Conservation (phyloP, 2,797 vertebrate species). For the Eidolon dupreanum region DNA sequence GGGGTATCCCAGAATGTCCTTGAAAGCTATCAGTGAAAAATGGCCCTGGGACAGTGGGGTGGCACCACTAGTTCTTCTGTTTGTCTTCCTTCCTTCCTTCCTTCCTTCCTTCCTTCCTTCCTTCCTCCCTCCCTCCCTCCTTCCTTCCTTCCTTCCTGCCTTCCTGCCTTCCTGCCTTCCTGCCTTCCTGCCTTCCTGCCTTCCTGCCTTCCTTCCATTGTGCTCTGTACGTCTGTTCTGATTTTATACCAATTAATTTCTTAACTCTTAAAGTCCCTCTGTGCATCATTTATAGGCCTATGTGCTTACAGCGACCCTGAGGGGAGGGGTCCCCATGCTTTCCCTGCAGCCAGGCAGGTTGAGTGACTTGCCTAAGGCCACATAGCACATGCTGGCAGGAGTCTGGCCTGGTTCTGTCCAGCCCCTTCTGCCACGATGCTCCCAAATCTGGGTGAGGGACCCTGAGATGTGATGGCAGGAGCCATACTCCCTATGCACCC, state of each 20-base stretch:
- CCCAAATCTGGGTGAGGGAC: neutral
- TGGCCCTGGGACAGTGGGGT: neutral
- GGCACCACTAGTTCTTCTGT: neutral
- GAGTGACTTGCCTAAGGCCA: neutral
- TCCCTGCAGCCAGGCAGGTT: neutral
- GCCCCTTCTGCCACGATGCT: neutral
- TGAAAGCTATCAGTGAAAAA: neutral
- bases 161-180: rapidly evolving
- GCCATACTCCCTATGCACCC: neutral
- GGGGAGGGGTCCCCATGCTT: neutral
- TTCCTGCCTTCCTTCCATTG: neutral
- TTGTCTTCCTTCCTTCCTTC: no score
- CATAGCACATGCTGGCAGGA: no score
- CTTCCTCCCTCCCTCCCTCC: rapidly evolving
- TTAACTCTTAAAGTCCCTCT: neutral
- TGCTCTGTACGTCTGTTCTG: neutral
- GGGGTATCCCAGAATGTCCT: neutral
- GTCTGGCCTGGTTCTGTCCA: neutral
- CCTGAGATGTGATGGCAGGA: neutral
- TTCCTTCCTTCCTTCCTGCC: no score
- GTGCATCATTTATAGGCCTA: neutral
- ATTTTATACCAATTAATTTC: neutral
- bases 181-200: rapidly evolving
- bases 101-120: neutral
- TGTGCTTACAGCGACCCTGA: neutral